Conservation (phyloP, 23 tunicate species). For the Diplosoma virens region DNA sequence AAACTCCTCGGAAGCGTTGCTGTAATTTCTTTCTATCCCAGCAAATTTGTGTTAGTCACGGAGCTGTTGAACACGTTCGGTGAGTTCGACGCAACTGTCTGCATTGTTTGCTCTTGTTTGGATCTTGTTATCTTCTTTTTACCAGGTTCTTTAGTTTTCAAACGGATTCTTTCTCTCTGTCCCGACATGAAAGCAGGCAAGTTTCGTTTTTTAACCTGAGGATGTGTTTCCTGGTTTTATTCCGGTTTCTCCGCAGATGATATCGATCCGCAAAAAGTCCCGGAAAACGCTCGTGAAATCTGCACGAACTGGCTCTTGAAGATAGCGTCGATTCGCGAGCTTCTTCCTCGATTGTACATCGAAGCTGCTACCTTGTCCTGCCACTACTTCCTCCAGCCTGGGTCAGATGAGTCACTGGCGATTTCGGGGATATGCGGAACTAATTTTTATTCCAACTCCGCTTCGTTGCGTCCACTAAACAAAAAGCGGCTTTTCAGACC, state of each 20-base stretch:
- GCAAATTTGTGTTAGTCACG: slow-evolving; percentile 80
- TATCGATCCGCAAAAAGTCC: slow-evolving; percentile 47
- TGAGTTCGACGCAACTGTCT: too few species aligned
- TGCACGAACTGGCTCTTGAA: slow-evolving; percentile 90
- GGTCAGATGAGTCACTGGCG: too few species aligned
- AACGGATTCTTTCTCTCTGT: slow-evolving; percentile 77
- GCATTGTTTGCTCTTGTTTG: too few species aligned
- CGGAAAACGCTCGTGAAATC: slow-evolving; percentile 75
- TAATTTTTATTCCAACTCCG: too few species aligned
- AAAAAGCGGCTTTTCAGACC: too few species aligned
- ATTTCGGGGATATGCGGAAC: too few species aligned
- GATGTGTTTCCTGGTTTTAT: too few species aligned
- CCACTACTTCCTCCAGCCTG: slow-evolving; percentile 55
- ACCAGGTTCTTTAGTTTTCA: slow-evolving; percentile 53
- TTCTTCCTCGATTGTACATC: slow-evolving; percentile 68
- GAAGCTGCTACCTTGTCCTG: slow-evolving; percentile 79
- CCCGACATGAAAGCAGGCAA: slow-evolving; percentile 50
- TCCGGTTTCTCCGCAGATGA: slow-evolving; percentile 16
- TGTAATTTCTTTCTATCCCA: slow-evolving; percentile 75
- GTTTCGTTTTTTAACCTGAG: too few species aligned
- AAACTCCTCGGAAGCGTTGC: slow-evolving; percentile 72
- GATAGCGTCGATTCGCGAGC: slow-evolving; percentile 87
- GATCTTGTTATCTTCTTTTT: neutral
- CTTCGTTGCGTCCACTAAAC: too few species aligned
- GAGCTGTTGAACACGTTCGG: slow-evolving; percentile 80